Conservation (phyloP, 2,113 vertebrate species). For the Barbus barbus region DNA sequence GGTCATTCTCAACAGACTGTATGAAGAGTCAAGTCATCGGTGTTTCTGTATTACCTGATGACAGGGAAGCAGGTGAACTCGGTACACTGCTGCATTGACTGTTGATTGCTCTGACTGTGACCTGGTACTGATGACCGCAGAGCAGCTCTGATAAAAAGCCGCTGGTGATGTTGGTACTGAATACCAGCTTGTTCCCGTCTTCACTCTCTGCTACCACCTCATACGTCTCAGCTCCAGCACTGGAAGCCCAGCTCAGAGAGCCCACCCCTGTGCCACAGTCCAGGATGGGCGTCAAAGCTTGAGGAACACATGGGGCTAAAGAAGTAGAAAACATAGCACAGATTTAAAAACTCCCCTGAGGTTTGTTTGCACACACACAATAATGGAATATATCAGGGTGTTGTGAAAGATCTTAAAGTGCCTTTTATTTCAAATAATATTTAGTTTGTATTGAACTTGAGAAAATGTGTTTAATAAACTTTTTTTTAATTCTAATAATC, state of each 20-base stretch:
- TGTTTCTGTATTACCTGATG: neutral
- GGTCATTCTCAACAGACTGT: neutral
- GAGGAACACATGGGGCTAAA: slow-evolving; percentile 68
- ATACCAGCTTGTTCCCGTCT: neutral
- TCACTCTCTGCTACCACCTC: slow-evolving; percentile 50
- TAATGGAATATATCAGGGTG: neutral
- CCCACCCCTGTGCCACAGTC: slow-evolving; percentile 59
- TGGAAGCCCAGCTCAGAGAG: slow-evolving; percentile 52
- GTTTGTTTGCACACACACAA: neutral
- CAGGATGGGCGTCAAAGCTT: slow-evolving; percentile 57
- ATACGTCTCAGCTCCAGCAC: slow-evolving; percentile 63
- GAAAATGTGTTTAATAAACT: neutral
- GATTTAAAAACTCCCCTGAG: neutral
- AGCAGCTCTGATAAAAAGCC: slow-evolving; percentile 57
- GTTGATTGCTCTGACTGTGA: slow-evolving; percentile 63
- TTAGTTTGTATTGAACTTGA: neutral
- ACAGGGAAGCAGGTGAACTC: neutral
- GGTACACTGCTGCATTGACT: slow-evolving; percentile 55
- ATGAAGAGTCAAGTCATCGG: neutral
- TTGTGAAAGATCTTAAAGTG: neutral
- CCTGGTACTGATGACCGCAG: slow-evolving; percentile 60
- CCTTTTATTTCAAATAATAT: neutral
- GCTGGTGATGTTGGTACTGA: slow-evolving; percentile 56
- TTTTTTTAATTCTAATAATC: too few relatives aligned
- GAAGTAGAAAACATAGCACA: slow-evolving; percentile 20